Conservation (phyloP, 2,113 vertebrate genomes). For the Pao palembangensis region DNA sequence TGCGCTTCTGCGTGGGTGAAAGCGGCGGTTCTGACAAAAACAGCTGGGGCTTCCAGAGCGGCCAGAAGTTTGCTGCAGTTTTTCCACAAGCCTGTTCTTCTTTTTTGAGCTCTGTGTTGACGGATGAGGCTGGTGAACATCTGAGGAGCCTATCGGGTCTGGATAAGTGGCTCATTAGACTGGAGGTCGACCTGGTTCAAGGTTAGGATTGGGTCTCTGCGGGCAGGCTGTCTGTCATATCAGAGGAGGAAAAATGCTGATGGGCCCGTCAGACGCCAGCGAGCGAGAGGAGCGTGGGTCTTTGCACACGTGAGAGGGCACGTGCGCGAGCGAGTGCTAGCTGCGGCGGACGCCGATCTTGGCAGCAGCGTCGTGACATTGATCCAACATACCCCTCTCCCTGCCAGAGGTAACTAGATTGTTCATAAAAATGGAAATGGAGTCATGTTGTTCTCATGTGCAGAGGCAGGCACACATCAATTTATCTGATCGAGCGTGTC, state of each 20-base stretch:
- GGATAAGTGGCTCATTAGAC: constrained; percentile 57
- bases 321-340: constrained; percentile 17
- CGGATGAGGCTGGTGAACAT: constrained; percentile 33
- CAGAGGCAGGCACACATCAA: constrained; percentile 31
- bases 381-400: constrained; percentile 68
- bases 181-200: constrained; percentile 60
- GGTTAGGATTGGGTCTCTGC: constrained; percentile 55
- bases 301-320: constrained; percentile 14
- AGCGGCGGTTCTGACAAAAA: constrained; percentile 30
- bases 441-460: constrained; percentile 56
- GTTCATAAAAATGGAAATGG: constrained; percentile 81
- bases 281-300: constrained; percentile 13
- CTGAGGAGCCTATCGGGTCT: constrained; percentile 38
- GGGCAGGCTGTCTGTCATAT: constrained; percentile 29
- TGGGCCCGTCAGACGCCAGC: constrained; percentile 43
- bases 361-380: constrained; percentile 70
- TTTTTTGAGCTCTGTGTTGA: constrained; percentile 6
- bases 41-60: constrained; percentile 41
- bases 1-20: constrained; percentile 27
- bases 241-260: constrained; percentile 36
- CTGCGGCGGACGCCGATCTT: constrained; percentile 49
- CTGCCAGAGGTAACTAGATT: constrained; percentile 72
- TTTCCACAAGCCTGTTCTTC: constrained; percentile 1
- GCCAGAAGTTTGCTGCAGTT: constrained; percentile 27
- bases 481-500: constrained; percentile 41